Base-by-base conservation (phyloP, 2,888 invertebrate genomes). In the Gibbula magus region DNA sequence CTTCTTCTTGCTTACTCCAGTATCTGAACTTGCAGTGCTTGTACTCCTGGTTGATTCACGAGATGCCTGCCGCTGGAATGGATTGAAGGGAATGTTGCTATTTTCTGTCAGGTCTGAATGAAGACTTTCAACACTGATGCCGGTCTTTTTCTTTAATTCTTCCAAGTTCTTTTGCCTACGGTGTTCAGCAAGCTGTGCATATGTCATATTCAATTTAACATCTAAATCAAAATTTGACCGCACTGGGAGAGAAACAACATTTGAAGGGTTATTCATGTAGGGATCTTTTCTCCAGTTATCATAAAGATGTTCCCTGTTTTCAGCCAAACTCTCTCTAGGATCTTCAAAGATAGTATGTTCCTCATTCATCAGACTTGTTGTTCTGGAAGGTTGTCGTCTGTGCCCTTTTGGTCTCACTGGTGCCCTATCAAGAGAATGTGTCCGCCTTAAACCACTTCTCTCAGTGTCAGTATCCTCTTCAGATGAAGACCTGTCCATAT, bases 181-280 rank as follows among this genome's bases (percentile, higher is more conserved):
- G 61, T 86, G 85, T 76, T 89, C 91, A 5, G 89, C 88, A 77
- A 91, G 84, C 83, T 91, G 91, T 10, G 88, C 90, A 82, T 91
- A 91, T 10, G 91, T 91, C 73, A 89, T 79, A 79, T 89, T 88
- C 76, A 88, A 85, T 13, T 88, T 87, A 70, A 87, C 87, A 79
- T 90, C 89, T 80, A 90, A 80, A 53, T 88, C 87, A 82, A 90
- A 91, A 20, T 87, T 86, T 81, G 85, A 88, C 79, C 88, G 87
- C 35, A 87, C 84, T 20, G 91, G 91, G 20, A 91, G 84, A 18
- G 90, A 89, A 18, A 87, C 83, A 39, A 85, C 85, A 52, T 83
- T 84, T 75, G 84, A 86, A 13, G 84, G 82, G 79, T 84, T 84
- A 81, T 84, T 83, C 79, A 77, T 75, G 56, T 86, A 81, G 13